Evolutionary conservation across 2,888 invertebrate genomes (phyloP), one percentile per base, ranked within the genome.

Genomic region (Eupelmus urozonus): DNA sequence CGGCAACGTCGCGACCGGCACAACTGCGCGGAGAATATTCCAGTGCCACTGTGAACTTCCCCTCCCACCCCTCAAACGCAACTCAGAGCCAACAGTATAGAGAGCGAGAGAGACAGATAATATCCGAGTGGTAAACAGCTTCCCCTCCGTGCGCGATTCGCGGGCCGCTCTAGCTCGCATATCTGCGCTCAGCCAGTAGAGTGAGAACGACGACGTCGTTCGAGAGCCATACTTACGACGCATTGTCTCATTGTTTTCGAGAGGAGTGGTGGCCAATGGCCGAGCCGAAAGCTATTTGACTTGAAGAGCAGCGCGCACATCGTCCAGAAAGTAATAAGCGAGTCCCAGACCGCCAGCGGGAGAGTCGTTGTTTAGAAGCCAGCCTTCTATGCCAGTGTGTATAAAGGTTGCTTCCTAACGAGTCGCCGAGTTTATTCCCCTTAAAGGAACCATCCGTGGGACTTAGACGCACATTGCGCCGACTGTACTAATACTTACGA

Each of bases 341-440:
- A 42, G 27, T 13, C 18, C 18, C 20, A n/a, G n/a, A n/a, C n/a
- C n/a, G n/a, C n/a, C n/a, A n/a, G n/a, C n/a, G n/a, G n/a, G 23
- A 49, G 20, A 62, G 51, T 73, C 57, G 67, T 57, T 69, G 65
- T 62, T 5, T 57, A 53, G 70, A 76, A 71, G 77, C 57, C 55
- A 93, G 85, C 95, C 96, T 96, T 96, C 96, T 96, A 92, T 94
- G 92, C 95, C 96, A 96, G 96, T 96, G 96, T 91, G 96, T 95
- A 95, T 95, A 96, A 96, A 96, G 96, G 95, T 93, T 91, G 87
- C 87, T 85, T 83, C 83, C 78, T 81, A 81, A 78, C 69, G 53
- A 66, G 60, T 70, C 63, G 5, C 11, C 55, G 9, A 45, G 2
- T 45, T n/a, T n/a, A n/a, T n/a, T n/a, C n/a, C n/a, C n/a, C n/a